These are phyloP conservation scores for Chrysolina americana DNA, from an alignment of 2,888 invertebrate species.

Conservation along the genomic window DNA sequence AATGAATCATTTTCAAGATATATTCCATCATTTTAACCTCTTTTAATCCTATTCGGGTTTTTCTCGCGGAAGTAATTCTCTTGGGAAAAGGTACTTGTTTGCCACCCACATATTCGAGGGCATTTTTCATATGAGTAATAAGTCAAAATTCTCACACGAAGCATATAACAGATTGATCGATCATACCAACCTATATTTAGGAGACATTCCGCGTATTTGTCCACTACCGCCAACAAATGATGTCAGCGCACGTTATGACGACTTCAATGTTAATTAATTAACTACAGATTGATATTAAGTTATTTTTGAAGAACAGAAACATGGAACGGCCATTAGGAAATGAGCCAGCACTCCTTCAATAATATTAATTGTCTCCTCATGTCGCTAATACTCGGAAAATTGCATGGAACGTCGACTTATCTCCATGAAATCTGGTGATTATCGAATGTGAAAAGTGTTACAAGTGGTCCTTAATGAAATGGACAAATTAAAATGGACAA, in stretches of 20 bases:
- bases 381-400: conserved; percentile 56
- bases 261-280: conserved; percentile 40
- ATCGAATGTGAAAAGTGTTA: conserved; percentile 53
- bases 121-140: not conserved
- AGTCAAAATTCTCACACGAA: conserved; percentile 8
- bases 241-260: conserved; percentile 31
- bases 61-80: too few species aligned
- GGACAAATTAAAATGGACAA: conserved; percentile 36
- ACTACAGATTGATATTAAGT: conserved; percentile 52
- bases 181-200: conserved; percentile 5
- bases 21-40: too few species aligned
- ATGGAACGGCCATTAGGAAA: conserved; percentile 61
- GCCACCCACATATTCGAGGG: too few species aligned
- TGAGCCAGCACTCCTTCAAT: conserved; percentile 61
- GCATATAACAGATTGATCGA: conserved; percentile 3
- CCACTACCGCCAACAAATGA: conserved; percentile 15
- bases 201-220: conserved; percentile 10
- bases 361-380: conserved; percentile 59
- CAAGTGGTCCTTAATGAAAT: conserved; percentile 51
- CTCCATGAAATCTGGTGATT: conserved; percentile 66
- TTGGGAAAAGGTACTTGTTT: too few species aligned
- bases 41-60: too few species aligned
- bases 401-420: conserved; percentile 59
- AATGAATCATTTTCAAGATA: too few species aligned
- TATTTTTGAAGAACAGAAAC: conserved; percentile 51